Evolutionary conservation across 2,797 vertebrate genomes (phyloP).

Genomic region (Enteromius treurensis): DNA sequence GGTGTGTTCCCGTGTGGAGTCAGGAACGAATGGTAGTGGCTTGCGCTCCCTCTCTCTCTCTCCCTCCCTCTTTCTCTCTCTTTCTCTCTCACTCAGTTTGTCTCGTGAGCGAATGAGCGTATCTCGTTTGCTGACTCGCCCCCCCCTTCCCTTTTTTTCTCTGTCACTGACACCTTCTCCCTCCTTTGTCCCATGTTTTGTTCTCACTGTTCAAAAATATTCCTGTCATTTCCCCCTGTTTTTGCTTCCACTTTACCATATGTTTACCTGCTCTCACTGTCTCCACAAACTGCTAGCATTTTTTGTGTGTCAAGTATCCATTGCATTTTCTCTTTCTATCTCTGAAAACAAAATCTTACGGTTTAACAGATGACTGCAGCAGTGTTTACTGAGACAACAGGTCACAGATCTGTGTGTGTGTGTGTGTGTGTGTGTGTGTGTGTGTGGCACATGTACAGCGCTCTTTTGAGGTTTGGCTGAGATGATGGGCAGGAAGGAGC

Average conservation of each 20-base stretch:
- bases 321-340: not conserved
- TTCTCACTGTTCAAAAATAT: slow-evolving; percentile 38
- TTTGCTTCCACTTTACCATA: slow-evolving; percentile 6
- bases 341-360: slow-evolving; percentile 19
- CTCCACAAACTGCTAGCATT: slow-evolving; percentile 6
- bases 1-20: slow-evolving; percentile 69
- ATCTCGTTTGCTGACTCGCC: slow-evolving; percentile 59
- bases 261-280: slow-evolving; percentile 39
- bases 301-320: slow-evolving; percentile 4
- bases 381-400: slow-evolving; percentile 37
- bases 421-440: not conserved
- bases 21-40: slow-evolving; percentile 69
- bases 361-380: slow-evolving; percentile 47
- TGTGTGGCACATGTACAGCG: not conserved
- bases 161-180: slow-evolving; percentile 44
- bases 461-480: slow-evolving; percentile 42
- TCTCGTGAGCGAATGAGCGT: slow-evolving; percentile 73
- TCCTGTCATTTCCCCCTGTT: slow-evolving; percentile 4
- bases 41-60: slow-evolving; percentile 47
- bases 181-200: slow-evolving; percentile 44
- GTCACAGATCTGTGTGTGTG: slow-evolving; percentile 23
- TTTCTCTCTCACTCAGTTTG: slow-evolving; percentile 62
- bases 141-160: slow-evolving; percentile 47
- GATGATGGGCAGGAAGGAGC: slow-evolving; percentile 40
- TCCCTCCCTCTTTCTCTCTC: slow-evolving; percentile 13